These are phyloP conservation scores for Bubo blakistoni DNA, from an alignment of 2,113 vertebrate genomes.

Conservation along the genomic window DNA sequence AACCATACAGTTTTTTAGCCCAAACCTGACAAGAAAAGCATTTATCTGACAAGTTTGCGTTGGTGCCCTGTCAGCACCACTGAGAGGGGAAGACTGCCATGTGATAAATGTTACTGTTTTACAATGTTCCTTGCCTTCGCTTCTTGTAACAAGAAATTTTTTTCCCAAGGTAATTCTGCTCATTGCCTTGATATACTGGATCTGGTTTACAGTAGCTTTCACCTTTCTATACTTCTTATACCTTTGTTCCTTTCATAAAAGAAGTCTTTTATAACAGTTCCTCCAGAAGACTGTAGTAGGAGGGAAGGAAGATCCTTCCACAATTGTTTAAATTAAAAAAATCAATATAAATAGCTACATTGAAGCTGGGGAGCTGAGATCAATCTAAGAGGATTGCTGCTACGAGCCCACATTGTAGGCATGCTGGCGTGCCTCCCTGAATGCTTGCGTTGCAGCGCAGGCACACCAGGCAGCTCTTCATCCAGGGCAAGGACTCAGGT, in stretches of 20 bases:
- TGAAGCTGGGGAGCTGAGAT: not conserved
- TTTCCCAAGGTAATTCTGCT: not conserved
- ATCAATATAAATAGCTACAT: not conserved
- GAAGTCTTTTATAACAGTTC: not conserved
- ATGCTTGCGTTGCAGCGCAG: not conserved
- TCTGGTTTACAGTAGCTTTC: not conserved
- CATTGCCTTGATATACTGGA: not conserved
- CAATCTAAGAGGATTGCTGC: not conserved
- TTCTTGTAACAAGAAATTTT: not conserved
- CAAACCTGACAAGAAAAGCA: not conserved
- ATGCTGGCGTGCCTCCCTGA: not conserved
- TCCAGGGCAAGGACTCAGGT: not conserved
- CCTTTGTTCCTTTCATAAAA: not conserved
- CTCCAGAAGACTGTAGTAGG: not conserved
- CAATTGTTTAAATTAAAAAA: not conserved
- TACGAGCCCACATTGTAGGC: not conserved
- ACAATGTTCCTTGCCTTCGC: not conserved
- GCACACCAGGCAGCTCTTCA: not conserved
- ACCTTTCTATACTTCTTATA: not conserved
- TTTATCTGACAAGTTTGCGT: not conserved
- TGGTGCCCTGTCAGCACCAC: not conserved
- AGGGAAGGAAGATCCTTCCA: not conserved
- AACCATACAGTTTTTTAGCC: not conserved
- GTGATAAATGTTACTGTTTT: not conserved
- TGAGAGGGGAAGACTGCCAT: not conserved